These are phyloP conservation scores for Columba janthina DNA, from an alignment of 2,113 vertebrate genomes.

Conservation along the genomic window DNA sequence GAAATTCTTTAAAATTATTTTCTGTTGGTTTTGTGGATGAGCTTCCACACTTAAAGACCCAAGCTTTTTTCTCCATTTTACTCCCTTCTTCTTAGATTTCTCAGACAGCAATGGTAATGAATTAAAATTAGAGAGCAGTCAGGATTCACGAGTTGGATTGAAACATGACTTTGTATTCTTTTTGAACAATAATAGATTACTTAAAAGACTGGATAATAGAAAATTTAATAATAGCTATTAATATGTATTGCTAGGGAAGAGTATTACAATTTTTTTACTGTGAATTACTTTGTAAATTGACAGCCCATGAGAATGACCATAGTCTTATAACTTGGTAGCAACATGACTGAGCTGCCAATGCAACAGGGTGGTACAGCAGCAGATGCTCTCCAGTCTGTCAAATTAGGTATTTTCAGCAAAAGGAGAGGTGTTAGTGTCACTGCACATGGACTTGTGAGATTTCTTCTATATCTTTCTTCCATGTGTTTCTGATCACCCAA, in stretches of 20 bases:
- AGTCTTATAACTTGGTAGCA: not conserved
- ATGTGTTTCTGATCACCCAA: fast-evolving
- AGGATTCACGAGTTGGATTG: not conserved
- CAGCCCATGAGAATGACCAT: not conserved
- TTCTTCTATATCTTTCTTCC: not conserved
- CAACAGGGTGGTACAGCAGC: not conserved
- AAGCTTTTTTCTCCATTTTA: not conserved
- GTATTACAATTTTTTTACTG: not conserved
- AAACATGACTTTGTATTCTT: not conserved
- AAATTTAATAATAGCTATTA: not conserved
- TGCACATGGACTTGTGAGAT: not conserved
- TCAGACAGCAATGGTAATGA: not conserved
- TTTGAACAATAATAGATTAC: not conserved
- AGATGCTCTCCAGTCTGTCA: not conserved
- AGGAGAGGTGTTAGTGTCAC: not conserved
- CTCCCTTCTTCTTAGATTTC: not conserved
- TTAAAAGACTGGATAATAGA: not conserved
- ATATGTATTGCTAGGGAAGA: not conserved
- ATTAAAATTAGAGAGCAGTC: not conserved
- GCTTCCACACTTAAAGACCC: not conserved
- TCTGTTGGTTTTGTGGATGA: not conserved
- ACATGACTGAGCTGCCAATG: fast-evolving
- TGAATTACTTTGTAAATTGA: not conserved
- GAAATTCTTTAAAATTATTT: not conserved
- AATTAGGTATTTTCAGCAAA: not conserved